Evolutionary conservation across 2,888 invertebrate genomes (phyloP), one percentile per base, ranked within the genome.

Genomic region (Chloroclystis v-ata): DNA sequence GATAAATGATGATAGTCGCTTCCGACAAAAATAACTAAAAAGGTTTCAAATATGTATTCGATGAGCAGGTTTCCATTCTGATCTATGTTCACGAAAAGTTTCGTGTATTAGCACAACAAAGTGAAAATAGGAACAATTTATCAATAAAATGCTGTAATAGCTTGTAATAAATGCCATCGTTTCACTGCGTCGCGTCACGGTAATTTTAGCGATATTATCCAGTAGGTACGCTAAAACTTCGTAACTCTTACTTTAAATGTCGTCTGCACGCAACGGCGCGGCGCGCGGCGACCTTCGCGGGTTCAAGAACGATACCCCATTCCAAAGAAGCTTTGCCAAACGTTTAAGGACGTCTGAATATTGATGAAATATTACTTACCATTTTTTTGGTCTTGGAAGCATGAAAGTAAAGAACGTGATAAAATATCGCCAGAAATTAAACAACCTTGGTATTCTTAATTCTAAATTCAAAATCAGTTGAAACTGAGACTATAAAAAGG

Each of bases 331-430:
- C 0, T 1, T 16, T 41, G 20, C 28, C 9, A 16, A 44, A 35
- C 12, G 8, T 39, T 39, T 3, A 16, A 28, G n/a, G 24, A 44
- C 32, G 33, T 43, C 16, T 45, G 30, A 37, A 14, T 28, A 16
- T 35, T 37, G 11, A 42, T 24, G 37, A 25, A 39, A 44, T 14
- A 24, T 30, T 35, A 65, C 78, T 75, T 61, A 79, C 82, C 67
- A 62, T 53, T 47, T 54, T 43, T 67, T 69, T 8, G 52, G 60
- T 74, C 80, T 79, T 67, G 67, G 43, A 49, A 61, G 80, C 78
- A 69, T 59, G 54, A 8, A 38, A 67, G 63, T 47, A 64, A 59
- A 59, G 8, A 1, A 32, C 6, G 12, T 16, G 16, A 37, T 14
- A 6, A 33, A 14, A 26, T 42, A 44, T 11, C 16, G 25, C 10